Percentiles rank a stretch among this genome's conserved stretches.
phyloP scores from a whole-genome alignment of 2,888 invertebrate species.

The Tromatobia lineatoria region DNA sequence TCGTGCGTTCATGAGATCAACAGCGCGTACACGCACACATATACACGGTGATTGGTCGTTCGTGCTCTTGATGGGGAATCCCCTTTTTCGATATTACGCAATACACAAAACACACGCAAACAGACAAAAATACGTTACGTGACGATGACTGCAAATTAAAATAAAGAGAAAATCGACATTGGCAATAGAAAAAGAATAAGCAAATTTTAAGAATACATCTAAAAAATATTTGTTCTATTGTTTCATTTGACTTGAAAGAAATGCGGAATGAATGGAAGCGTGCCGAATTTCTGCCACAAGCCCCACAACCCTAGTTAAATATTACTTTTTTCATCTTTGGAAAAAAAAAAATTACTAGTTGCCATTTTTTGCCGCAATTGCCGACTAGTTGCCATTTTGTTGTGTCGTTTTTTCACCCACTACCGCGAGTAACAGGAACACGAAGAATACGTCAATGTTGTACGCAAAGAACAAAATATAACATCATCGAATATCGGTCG shows the following conservation, averaged over 20 bases:
- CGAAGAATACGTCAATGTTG: slow-evolving; percentile 48
- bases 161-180: background rate
- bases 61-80: slow-evolving; percentile 77
- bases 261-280: slow-evolving; percentile 74
- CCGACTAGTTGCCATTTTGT: slow-evolving; percentile 8
- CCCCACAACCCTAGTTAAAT: slow-evolving; percentile 28
- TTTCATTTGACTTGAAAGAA: slow-evolving; percentile 64
- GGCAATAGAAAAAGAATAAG: slow-evolving; percentile 35
- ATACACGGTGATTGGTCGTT: slow-evolving; percentile 72
- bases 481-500: slow-evolving; percentile 48
- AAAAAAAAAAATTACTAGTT: background rate
- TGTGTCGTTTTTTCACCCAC: slow-evolving; percentile 27
- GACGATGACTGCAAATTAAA: slow-evolving; percentile 10
- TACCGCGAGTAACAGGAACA: slow-evolving; percentile 29
- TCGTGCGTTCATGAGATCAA: slow-evolving; percentile 63
- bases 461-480: slow-evolving; percentile 28
- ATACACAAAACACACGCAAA: slow-evolving; percentile 43
- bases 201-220: background rate
- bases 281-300: slow-evolving; percentile 73
- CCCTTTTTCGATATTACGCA: slow-evolving; percentile 44
- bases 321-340: slow-evolving; percentile 16
- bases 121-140: slow-evolving; percentile 9
- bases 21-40: slow-evolving; percentile 60
- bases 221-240: background rate
- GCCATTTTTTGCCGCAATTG: slow-evolving; percentile 31